These are phyloP conservation scores for Drosophila limbata DNA, from an alignment of 2,888 invertebrate genomes.

Conservation along the genomic window DNA sequence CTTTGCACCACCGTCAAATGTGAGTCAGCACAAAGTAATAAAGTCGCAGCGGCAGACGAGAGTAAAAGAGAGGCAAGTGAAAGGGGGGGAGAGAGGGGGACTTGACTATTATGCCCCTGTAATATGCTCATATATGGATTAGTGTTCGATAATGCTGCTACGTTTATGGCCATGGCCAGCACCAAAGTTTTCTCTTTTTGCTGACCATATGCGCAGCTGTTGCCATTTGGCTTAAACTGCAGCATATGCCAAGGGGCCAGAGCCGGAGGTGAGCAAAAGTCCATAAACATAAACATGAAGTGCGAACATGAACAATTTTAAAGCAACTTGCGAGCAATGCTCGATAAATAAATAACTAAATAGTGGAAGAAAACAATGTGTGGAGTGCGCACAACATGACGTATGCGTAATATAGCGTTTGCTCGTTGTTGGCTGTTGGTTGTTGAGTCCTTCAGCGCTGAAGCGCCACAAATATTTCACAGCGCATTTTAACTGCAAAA, in stretches of 20 bases:
- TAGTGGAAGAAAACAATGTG: slow-evolving; percentile 8
- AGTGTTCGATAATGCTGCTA: slow-evolving; percentile 69
- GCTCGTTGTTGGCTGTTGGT: too few species aligned
- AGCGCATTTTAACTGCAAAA: slow-evolving; percentile 78
- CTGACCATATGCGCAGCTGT: slow-evolving; percentile 54
- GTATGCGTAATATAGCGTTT: slow-evolving; percentile 56
- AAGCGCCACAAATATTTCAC: slow-evolving; percentile 62
- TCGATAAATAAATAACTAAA: slow-evolving; percentile 48
- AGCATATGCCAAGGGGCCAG: slow-evolving; percentile 30
- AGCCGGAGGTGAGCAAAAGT: slow-evolving; percentile 42
- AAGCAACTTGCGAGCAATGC: slow-evolving; percentile 24
- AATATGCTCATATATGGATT: slow-evolving; percentile 71
- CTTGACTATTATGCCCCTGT: slow-evolving; percentile 54
- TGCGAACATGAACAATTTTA: slow-evolving; percentile 39
- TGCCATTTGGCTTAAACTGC: slow-evolving; percentile 21
- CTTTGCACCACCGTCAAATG: slow-evolving; percentile 21
- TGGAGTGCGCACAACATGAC: slow-evolving; percentile 59
- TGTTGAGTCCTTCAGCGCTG: slow-evolving; percentile 33
- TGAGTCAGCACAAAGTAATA: slow-evolving; percentile 78
- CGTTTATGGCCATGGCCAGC: slow-evolving; percentile 22
- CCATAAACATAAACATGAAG: slow-evolving; percentile 41
- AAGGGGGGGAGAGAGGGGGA: background rate
- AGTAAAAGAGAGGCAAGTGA: background rate
- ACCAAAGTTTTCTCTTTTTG: slow-evolving; percentile 17
- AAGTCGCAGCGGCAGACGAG: slow-evolving; percentile 50